A percentile compares a stretch with the other conserved stretches of the same genome.
phyloP scores from a whole-genome alignment of 2,888 invertebrate genomes.

The Acheta domesticus region DNA sequence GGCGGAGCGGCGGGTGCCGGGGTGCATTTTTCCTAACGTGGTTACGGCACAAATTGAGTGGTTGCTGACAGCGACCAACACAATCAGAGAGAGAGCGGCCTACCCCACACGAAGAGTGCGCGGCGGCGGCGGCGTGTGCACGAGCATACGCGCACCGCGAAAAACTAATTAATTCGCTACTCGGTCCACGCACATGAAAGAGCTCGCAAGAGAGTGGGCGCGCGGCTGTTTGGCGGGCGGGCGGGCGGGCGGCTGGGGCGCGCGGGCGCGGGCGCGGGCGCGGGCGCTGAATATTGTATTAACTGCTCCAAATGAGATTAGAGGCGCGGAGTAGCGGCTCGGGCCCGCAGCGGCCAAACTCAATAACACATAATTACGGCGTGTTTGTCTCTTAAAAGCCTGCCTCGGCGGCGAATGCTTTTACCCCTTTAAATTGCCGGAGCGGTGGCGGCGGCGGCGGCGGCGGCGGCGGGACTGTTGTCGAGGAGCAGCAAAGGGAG shows the following conservation, averaged over 20 bases:
- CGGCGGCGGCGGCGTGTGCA: too few species aligned
- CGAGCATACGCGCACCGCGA: neutral
- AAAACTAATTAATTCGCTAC: conserved; percentile 18
- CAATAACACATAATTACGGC: conserved; percentile 9
- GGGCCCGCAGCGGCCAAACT: neutral
- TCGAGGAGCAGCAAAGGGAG: neutral
- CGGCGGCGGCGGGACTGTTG: neutral
- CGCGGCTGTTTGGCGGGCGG: neutral
- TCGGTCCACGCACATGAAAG: neutral
- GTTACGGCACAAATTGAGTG: neutral
- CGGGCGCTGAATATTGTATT: neutral
- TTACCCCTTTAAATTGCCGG: neutral
- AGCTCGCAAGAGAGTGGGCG: neutral
- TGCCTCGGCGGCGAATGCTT: neutral
- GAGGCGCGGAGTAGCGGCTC: neutral
- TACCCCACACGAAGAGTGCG: too few species aligned
- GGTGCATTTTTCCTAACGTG: neutral
- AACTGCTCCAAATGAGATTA: conserved; percentile 18
- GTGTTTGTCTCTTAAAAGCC: conserved; percentile 12
- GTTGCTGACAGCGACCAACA: too few species aligned
- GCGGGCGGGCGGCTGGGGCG: neutral
- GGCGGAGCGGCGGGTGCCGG: too few species aligned
- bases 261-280: neutral
- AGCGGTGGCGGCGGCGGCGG: neutral
- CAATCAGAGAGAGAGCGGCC: too few species aligned